Evolutionary conservation across 1,140 invertebrate genomes (phyloP).

Genomic region (Batillaria attramentaria): DNA sequence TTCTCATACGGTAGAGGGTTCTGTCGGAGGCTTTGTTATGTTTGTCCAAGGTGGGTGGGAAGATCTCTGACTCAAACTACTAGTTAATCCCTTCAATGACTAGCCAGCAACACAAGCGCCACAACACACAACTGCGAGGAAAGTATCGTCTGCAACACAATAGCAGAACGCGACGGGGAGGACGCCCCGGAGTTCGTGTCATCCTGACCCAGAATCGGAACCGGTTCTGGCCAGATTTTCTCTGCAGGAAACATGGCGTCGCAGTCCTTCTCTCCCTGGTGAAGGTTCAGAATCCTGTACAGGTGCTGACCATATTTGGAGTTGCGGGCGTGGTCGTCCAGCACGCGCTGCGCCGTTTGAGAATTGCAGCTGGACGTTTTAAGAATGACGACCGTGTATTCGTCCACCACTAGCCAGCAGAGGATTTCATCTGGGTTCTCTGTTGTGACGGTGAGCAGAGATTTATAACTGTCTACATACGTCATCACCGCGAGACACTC

Average conservation of each 20-base stretch:
- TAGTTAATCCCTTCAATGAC: not conserved
- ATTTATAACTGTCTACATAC: conserved; percentile 29
- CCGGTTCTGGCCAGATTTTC: conserved; percentile 12
- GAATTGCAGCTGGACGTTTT: conserved; percentile 28
- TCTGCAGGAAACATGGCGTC: conserved; percentile 12
- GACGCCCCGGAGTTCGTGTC: not conserved
- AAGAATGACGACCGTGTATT: conserved; percentile 19
- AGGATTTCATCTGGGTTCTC: conserved; percentile 13
- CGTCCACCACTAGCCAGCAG: conserved; percentile 24
- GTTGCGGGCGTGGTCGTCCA: not conserved
- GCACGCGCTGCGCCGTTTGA: conserved; percentile 5
- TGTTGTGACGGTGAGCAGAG: conserved; percentile 20
- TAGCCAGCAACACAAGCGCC: not conserved
- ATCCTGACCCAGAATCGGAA: not conserved
- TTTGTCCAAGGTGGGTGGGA: too few relatives aligned
- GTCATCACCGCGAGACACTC: conserved; percentile 28
- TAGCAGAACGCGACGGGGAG: too few relatives aligned
- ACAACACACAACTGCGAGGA: not conserved
- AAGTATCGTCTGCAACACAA: not conserved
- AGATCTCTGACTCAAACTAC: not conserved
- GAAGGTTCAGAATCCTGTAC: conserved; percentile 7
- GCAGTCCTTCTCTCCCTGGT: conserved; percentile 20
- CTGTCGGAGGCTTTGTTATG: too few relatives aligned
- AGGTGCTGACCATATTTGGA: not conserved
- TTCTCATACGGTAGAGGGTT: too few relatives aligned